Conservation (phyloP, 2,888 invertebrate genomes). For the Psylliodes chrysocephalus region DNA sequence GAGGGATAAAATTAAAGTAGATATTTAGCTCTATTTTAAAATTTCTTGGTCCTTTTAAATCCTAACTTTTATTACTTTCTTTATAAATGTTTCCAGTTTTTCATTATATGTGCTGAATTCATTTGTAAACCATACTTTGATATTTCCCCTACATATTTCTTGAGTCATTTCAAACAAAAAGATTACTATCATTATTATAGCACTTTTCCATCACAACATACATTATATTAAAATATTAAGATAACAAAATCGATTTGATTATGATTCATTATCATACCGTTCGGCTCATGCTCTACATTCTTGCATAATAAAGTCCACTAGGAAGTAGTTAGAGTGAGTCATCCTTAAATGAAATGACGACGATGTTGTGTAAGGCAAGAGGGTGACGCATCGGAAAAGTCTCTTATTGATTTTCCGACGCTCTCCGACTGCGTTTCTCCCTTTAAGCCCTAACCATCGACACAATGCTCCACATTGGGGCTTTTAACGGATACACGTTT, state of each 20-base stretch:
- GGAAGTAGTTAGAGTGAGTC: constrained; percentile 17
- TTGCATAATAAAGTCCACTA: constrained; percentile 4
- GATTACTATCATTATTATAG: too few species aligned
- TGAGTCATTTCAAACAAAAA: too few species aligned
- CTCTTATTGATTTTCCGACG: constrained; percentile 55
- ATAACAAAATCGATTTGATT: neutral
- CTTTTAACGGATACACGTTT: neutral
- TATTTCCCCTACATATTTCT: too few species aligned
- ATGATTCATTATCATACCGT: neutral
- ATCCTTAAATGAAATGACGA: constrained; percentile 1
- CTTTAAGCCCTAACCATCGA: constrained; percentile 59
- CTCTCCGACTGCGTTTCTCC: constrained; percentile 45
- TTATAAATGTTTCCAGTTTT: too few species aligned
- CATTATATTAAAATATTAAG: too few species aligned
- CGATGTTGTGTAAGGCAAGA: constrained; percentile 24
- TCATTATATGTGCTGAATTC: too few species aligned
- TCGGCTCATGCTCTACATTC: neutral
- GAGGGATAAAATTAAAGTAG: too few species aligned
- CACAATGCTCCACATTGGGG: constrained; percentile 60
- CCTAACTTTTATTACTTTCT: too few species aligned
- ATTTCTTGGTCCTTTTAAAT: too few species aligned
- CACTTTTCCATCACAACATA: too few species aligned
- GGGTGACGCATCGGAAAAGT: constrained; percentile 57
- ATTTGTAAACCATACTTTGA: too few species aligned
- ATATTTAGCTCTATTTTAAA: too few species aligned